phyloP scores from a whole-genome alignment of 2,113 vertebrate species.

The Catharus bicknelli region DNA sequence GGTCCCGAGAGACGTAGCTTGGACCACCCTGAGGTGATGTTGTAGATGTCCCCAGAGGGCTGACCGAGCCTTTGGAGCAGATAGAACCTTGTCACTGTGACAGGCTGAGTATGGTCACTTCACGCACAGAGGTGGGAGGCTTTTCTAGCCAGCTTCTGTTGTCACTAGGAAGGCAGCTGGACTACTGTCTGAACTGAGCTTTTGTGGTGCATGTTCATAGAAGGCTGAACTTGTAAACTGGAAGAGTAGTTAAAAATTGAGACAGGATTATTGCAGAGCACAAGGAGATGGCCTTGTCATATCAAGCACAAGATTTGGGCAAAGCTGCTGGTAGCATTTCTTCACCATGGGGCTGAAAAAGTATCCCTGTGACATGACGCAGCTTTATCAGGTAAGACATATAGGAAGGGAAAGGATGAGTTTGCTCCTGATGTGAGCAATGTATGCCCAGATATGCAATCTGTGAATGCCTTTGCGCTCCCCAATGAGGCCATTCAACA shows the following conservation, averaged over 20 bases:
- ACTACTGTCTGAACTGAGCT: not conserved
- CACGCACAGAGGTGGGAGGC: rapidly evolving
- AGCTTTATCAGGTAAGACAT: not conserved
- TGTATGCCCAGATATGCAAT: not conserved
- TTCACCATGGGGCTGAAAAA: not conserved
- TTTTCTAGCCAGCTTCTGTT: not conserved
- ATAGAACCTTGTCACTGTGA: not conserved
- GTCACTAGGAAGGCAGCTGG: not conserved
- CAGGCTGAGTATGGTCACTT: not conserved
- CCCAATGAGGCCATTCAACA: not conserved
- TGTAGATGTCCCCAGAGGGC: rapidly evolving
- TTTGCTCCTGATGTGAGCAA: not conserved
- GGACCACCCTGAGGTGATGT: not conserved
- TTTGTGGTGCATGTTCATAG: not conserved
- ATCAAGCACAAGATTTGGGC: not conserved
- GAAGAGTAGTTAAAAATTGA: not conserved
- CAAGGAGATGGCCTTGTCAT: rapidly evolving
- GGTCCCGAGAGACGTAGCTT: not conserved
- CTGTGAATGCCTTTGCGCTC: not conserved
- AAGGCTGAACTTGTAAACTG: not conserved
- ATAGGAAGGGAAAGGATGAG: not conserved
- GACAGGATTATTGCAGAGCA: not conserved
- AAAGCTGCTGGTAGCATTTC: not conserved
- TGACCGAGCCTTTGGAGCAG: not conserved
- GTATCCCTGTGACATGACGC: rapidly evolving